Conservation (phyloP, 1,140 invertebrate species). For the Euura saliciscinereae region DNA sequence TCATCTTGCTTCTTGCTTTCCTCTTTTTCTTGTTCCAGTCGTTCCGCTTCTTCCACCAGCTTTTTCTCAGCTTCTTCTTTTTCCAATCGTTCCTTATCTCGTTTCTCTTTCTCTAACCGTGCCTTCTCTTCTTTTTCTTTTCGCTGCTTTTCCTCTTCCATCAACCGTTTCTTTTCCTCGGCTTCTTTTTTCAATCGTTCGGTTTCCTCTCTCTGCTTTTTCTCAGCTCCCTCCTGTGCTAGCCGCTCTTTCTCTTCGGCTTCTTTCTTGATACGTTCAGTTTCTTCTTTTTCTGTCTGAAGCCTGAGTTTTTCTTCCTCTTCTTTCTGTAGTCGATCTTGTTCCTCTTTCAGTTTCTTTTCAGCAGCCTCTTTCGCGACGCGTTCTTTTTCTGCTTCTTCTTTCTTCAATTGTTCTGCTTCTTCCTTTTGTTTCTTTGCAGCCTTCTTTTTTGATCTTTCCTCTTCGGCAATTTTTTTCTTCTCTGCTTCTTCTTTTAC, state of each 20-base stretch:
- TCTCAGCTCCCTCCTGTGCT: constrained; percentile 17
- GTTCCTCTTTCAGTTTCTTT: constrained; percentile 12
- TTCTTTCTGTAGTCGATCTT: constrained; percentile 14
- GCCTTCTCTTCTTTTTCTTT: constrained; percentile 16
- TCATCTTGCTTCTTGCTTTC: constrained; percentile 14
- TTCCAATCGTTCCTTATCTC: constrained; percentile 15
- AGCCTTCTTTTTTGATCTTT: constrained; percentile 14
- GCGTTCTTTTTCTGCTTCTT: constrained; percentile 14
- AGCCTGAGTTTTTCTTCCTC: constrained; percentile 12
- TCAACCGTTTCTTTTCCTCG: constrained; percentile 27
- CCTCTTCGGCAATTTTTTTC: constrained; percentile 14
- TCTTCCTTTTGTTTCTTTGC: constrained; percentile 14
- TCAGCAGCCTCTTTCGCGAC: constrained; percentile 11
- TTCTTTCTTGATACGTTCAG: constrained; percentile 22
- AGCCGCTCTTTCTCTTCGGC: constrained; percentile 21
- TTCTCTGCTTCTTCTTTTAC: constrained; percentile 15
- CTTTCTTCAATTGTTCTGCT: constrained; percentile 12
- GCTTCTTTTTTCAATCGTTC: constrained; percentile 18
- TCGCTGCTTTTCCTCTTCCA: constrained; percentile 21
- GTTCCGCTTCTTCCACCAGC: neutral
- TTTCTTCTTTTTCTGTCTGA: constrained; percentile 8
- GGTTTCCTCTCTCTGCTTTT: constrained; percentile 10
- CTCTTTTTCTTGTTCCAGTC: constrained; percentile 22
- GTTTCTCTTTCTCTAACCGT: constrained; percentile 9
- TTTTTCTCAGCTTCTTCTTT: constrained; percentile 25